Evolutionary conservation across 2,797 vertebrate species (phyloP).

Genomic region (Erithacus rubecula): DNA sequence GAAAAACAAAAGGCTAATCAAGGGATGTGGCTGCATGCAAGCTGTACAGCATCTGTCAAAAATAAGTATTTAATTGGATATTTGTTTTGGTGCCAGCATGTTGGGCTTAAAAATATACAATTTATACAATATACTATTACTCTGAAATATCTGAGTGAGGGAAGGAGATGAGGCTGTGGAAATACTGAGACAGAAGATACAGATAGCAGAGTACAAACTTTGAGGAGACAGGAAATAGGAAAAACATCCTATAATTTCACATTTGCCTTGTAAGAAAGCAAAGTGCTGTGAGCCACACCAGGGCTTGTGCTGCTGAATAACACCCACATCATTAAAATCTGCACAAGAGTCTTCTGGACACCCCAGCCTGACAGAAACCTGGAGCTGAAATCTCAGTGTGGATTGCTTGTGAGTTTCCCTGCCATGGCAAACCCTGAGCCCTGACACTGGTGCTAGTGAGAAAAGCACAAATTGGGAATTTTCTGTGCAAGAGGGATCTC

Average conservation of each 20-base stretch:
- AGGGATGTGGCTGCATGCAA: neutral
- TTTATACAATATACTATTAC: too few species aligned
- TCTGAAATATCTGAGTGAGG: neutral
- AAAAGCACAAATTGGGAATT: neutral
- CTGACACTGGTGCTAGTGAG: neutral
- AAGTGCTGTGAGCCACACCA: neutral
- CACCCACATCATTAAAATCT: neutral
- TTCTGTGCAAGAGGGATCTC: neutral
- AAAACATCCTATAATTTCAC: neutral
- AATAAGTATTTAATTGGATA: neutral
- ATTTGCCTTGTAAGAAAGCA: neutral
- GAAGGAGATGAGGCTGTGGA: neutral
- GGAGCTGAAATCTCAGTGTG: neutral
- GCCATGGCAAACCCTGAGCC: fast-evolving
- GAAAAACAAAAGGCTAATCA: neutral
- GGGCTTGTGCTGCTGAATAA: neutral
- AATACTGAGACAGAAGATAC: neutral
- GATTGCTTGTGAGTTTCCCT: neutral
- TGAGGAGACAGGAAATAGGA: neutral
- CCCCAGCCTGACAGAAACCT: neutral
- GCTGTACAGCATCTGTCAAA: neutral
- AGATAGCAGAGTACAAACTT: neutral
- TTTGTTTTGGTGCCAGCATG: neutral
- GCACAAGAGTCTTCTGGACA: neutral
- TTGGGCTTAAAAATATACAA: neutral